These are phyloP conservation scores for Noctua pronuba DNA, from an alignment of 2,888 invertebrate species.

Conservation along the genomic window DNA sequence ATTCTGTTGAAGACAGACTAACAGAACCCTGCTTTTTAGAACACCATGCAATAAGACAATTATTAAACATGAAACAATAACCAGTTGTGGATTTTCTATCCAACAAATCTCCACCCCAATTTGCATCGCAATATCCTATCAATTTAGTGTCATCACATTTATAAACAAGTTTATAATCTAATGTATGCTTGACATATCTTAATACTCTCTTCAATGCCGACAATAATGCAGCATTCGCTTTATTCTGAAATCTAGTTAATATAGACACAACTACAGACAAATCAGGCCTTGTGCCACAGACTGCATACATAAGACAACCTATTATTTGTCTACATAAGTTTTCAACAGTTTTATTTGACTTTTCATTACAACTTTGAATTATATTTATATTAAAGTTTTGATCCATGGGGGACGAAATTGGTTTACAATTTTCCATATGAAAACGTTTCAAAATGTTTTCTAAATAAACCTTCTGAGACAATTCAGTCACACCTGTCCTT, in stretches of 20 bases:
- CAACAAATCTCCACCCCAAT: slow-evolving; percentile 25
- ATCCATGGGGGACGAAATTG: not conserved
- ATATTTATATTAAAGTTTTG: too few species aligned
- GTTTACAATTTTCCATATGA: too few species aligned
- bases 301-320: slow-evolving; percentile 10
- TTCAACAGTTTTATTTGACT: not conserved
- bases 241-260: not conserved
- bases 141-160: slow-evolving; percentile 3
- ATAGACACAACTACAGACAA: not conserved
- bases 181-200: not conserved
- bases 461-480: too few species aligned
- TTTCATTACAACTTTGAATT: too few species aligned
- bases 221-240: not conserved
- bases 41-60: not conserved
- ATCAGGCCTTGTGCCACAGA: slow-evolving; percentile 15
- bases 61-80: slow-evolving; percentile 1
- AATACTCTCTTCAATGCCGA: slow-evolving; percentile 4
- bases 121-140: slow-evolving; percentile 25
- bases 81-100: slow-evolving; percentile 18
- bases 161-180: slow-evolving; percentile 1
- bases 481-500: too few species aligned
- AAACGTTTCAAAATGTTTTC: too few species aligned
- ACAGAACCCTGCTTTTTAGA: too few species aligned
- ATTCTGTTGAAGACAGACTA: too few species aligned
- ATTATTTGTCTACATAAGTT: slow-evolving; percentile 7